Percentiles rank a stretch among this genome's conserved stretches.
Conservation (phyloP, 2,797 vertebrate species). For the Anomalospiza imberbis region DNA sequence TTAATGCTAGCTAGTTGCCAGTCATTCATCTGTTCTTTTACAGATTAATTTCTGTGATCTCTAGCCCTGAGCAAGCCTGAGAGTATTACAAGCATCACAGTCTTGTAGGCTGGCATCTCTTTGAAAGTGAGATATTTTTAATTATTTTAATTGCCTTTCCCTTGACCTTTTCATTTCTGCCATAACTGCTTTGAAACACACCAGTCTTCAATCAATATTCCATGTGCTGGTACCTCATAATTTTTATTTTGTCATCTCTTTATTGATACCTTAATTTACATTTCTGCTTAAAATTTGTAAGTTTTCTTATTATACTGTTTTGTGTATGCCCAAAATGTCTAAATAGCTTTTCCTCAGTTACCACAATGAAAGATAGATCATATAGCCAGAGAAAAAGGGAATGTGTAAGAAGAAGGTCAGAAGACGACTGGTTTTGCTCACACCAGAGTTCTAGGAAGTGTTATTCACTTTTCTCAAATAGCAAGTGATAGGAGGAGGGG, state of each 20-base stretch:
- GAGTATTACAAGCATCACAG: not conserved
- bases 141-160: conserved; percentile 17
- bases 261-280: not conserved
- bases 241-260: not conserved
- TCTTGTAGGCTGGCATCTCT: not conserved
- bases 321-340: not conserved
- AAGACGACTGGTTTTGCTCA: not conserved
- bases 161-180: not conserved
- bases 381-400: not conserved
- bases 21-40: conserved; percentile 22
- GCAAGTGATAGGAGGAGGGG: not conserved
- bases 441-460: not conserved
- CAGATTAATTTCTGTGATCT: conserved; percentile 48
- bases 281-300: not conserved
- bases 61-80: not conserved
- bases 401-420: not conserved
- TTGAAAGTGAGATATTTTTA: conserved; percentile 18
- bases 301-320: not conserved
- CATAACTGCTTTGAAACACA: not conserved
- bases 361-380: not conserved
- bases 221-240: not conserved
- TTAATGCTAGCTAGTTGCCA: conserved; percentile 22
- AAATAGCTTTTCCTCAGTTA: not conserved
- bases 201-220: conserved; percentile 1
- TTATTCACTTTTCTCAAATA: not conserved